Base-by-base conservation (phyloP, 2,113 vertebrate genomes). In the Mesoclemmys tuberculata region DNA sequence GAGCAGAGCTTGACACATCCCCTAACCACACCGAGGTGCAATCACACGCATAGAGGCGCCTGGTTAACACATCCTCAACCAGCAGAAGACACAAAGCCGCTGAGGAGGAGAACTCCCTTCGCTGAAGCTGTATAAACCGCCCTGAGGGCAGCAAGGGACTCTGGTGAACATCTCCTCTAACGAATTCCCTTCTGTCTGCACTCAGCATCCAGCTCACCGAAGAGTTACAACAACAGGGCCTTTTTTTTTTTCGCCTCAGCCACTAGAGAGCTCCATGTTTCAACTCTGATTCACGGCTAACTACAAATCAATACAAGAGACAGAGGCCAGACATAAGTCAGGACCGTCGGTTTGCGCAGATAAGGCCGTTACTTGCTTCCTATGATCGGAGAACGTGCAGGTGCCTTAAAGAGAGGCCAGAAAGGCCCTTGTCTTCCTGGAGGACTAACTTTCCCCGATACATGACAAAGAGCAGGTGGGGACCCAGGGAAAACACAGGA, bases 201-300 rank as follows among this genome's bases (percentile, higher is more conserved):
- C 41, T 54, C 48, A 29, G 56, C 49, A 8, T 29, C 13, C 13
- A 49, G 11, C 44, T 26, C 51, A 4, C 29, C 49, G 10, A 35
- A 10, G 49, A 77, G 56, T 58, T 41, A 3, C 82, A 80, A 46
- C 11, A 24, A 46, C 12, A 26, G 29, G 14, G 46, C 38, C 26
- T 35, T n/a, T 31, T n/a, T 19, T 35, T 27, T 38, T 24, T 29
- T 74, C 8, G 44, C n/a, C 24, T 16, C 41, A 9, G 10, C 46
- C 10, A 5, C n/a, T 6, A 19, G 56, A 24, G 12, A 46, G 44
- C 9, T 29, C 46, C 80, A 9, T 58, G 35, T 61, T 77, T 58
- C 51, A 51, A 58, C 48, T 85, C 93, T 94, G 94, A 94, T 90
- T 90, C 92, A 90, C 38, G 71, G 68, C 54, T 78, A 68, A 91